Conservation (phyloP, 2,113 vertebrate species). For the Megaptera novaeangliae region DNA sequence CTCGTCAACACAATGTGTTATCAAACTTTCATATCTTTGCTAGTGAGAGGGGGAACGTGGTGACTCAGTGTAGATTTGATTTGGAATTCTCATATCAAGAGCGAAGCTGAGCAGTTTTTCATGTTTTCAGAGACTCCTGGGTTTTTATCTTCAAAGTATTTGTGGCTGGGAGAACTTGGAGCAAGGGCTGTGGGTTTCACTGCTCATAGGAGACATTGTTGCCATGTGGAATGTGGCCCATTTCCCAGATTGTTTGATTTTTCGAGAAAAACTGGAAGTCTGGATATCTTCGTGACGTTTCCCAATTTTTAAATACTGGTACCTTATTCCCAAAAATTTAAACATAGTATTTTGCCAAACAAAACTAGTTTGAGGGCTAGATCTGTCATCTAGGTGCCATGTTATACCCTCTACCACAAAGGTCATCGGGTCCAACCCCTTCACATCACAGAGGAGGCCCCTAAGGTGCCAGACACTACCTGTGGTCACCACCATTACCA, state of each 20-base stretch:
- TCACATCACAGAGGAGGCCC: neutral
- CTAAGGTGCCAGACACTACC: neutral
- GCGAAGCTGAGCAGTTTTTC: neutral
- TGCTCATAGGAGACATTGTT: neutral
- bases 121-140: neutral
- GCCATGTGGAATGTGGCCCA: neutral
- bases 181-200: neutral
- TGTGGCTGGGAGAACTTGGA: neutral
- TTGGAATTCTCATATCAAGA: neutral
- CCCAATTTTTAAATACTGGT: neutral
- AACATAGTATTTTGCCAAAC: neutral
- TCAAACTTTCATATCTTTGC: neutral
- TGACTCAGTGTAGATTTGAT: neutral
- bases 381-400: neutral
- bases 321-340: neutral
- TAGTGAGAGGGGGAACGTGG: neutral
- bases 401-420: neutral
- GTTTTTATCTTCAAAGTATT: neutral
- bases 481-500: neutral
- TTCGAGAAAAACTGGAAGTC: neutral
- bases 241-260: neutral
- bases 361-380: neutral
- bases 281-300: neutral
- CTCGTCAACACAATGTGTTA: neutral
- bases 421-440: neutral